Evolutionary conservation across 2,113 vertebrate species (phyloP).

Genomic region (Hydrochoerus hydrochaeris): DNA sequence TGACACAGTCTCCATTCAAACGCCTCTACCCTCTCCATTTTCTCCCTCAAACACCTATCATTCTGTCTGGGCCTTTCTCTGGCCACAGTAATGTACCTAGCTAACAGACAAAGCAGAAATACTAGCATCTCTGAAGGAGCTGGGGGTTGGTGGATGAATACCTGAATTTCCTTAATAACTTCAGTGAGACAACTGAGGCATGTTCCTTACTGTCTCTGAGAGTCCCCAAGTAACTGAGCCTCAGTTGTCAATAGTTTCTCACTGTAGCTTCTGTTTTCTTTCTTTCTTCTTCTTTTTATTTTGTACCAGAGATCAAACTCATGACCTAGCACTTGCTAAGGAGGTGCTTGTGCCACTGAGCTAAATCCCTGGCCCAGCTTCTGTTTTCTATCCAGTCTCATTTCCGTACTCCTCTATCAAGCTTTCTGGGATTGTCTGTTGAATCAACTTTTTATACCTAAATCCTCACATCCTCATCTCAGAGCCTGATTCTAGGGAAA

Average conservation of each 20-base stretch:
- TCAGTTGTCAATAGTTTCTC: neutral
- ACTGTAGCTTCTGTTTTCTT: neutral
- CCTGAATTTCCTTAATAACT: neutral
- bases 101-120: neutral
- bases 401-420: neutral
- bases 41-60: neutral
- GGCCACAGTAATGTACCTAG: neutral
- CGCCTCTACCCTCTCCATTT: neutral
- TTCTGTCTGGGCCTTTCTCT: neutral
- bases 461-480: neutral
- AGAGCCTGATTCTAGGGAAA: neutral
- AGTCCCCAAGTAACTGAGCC: neutral
- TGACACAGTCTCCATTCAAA: neutral
- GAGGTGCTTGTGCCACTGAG: no score
- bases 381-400: neutral
- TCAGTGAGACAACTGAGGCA: neutral
- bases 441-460: constrained; percentile 3
- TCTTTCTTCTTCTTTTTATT: no score
- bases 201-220: neutral
- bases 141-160: neutral
- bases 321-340: no score
- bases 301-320: no score
- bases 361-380: neutral
- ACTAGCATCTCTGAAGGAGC: neutral
- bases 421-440: neutral